Base-by-base conservation (phyloP, 2,113 vertebrate species). In the Stigmatopora nigra region DNA sequence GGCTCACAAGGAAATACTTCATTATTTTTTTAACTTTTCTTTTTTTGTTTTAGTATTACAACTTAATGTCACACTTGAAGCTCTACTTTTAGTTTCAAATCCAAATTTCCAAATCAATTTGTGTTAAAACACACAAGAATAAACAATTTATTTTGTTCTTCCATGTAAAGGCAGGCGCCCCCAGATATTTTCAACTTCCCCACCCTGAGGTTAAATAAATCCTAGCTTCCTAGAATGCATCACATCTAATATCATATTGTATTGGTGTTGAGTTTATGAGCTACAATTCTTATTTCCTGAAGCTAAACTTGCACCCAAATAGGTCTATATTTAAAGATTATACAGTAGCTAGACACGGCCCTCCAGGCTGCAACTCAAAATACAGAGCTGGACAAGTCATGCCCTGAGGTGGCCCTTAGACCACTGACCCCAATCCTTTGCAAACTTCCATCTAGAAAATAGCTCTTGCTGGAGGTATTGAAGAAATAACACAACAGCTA, bases 381-480 rank as follows among this genome's bases (percentile, higher is more conserved):
- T 64, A 69, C 53, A 56, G 47, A 67, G 46, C 67, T 78, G 71
- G 79, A 80, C 71, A 79, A 67, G 65, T 56, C 68, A 46, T 77
- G 69, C 72, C 71, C 52, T 0, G 53, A 74, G 76, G 70, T 52
- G 48, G 13, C 68, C 63, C 60, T 17, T 51, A 69, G 57, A 60
- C 36, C 17, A 10, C 36, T 57, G 12, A 10, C n/a, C 17, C 17
- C 71, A 38, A 41, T 67, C 67, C 60, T 69, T 48, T 61, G 12
- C 22, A 56, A 56, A 69, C 78, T 78, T 73, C 67, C 59, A 60
- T 76, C 74, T 49, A 64, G 73, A 68, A 73, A 77, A 75, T 55
- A 70, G 69, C 77, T 80, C 76, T 79, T 69, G 76, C 68, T 53
- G 0, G 13, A 69, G 73, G 76, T 86, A 78, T 86, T 80, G 36